A percentile compares a stretch with the other conserved stretches of the same genome.
These are phyloP conservation scores for Chymomyza amoena DNA, from an alignment of 2,888 invertebrate species.

Conservation along the genomic window DNA sequence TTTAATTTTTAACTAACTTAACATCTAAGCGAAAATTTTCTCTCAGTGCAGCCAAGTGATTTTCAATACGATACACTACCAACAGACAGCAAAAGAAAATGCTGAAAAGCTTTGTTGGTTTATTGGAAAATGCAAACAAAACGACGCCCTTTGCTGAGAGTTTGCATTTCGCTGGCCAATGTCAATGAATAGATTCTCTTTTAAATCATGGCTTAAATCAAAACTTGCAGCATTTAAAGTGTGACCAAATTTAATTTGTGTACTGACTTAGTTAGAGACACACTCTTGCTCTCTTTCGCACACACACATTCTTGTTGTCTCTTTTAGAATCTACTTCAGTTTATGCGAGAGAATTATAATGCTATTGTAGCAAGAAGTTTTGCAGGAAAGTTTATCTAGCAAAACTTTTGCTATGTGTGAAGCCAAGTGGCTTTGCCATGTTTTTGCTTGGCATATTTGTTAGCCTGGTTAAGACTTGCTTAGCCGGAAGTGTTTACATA, in stretches of 20 bases:
- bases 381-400: constrained; percentile 11
- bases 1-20: too few relatives aligned
- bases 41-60: not conserved
- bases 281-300: not conserved
- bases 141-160: not conserved
- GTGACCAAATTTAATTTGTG: not conserved
- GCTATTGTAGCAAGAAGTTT: constrained; percentile 42
- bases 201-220: not conserved
- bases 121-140: not conserved
- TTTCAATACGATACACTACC: not conserved
- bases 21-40: too few relatives aligned
- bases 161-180: not conserved
- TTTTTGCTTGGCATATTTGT: constrained; percentile 20
- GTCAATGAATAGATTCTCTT: not conserved
- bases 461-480: constrained; percentile 13
- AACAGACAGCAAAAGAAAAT: not conserved
- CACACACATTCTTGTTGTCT: not conserved
- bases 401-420: constrained; percentile 40
- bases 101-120: not conserved
- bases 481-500: constrained; percentile 65
- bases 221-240: not conserved
- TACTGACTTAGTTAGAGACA: not conserved
- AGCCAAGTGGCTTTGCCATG: constrained; percentile 12
- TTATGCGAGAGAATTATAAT: constrained; percentile 51
- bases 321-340: not conserved